Conservation (phyloP, 2,113 vertebrate genomes). For the Argyrosomus japonicus region DNA sequence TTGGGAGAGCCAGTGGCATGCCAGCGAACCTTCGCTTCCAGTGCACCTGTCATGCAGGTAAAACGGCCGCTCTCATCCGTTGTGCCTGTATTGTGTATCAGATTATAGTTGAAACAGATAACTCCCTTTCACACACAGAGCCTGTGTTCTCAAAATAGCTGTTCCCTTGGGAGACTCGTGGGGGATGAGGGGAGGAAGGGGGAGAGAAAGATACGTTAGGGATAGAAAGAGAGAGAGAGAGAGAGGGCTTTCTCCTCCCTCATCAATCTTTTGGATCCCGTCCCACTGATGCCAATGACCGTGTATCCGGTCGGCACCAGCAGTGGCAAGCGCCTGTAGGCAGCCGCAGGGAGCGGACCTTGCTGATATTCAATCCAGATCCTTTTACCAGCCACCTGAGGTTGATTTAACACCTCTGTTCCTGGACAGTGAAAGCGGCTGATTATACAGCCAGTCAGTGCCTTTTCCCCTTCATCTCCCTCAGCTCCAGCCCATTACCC, state of each 20-base stretch:
- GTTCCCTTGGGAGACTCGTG: conserved; percentile 59
- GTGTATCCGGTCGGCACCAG: conserved; percentile 41
- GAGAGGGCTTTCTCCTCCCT: conserved; percentile 62
- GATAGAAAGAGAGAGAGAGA: neutral
- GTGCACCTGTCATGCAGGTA: conserved; percentile 58
- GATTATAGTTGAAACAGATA: conserved; percentile 62
- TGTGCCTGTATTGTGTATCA: conserved; percentile 48
- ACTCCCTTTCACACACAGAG: conserved; percentile 61
- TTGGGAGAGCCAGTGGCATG: conserved; percentile 38
- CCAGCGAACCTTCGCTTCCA: conserved; percentile 39
- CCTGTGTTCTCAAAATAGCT: conserved; percentile 74
- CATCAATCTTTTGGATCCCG: conserved; percentile 73
- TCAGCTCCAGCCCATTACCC: conserved; percentile 69
- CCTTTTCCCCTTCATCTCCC: conserved; percentile 51
- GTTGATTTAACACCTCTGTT: conserved; percentile 79
- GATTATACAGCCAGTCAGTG: conserved; percentile 73
- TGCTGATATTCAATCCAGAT: conserved; percentile 72
- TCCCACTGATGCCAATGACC: conserved; percentile 58
- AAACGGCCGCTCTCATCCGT: conserved; percentile 26
- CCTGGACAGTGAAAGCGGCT: conserved; percentile 67
- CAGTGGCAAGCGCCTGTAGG: conserved; percentile 47
- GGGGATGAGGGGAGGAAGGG: conserved; percentile 43
- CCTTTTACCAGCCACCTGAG: conserved; percentile 81
- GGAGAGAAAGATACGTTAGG: conserved; percentile 41
- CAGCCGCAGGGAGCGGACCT: conserved; percentile 57